Conservation (phyloP, 1,140 invertebrate species). For the Drosophila funebris region DNA sequence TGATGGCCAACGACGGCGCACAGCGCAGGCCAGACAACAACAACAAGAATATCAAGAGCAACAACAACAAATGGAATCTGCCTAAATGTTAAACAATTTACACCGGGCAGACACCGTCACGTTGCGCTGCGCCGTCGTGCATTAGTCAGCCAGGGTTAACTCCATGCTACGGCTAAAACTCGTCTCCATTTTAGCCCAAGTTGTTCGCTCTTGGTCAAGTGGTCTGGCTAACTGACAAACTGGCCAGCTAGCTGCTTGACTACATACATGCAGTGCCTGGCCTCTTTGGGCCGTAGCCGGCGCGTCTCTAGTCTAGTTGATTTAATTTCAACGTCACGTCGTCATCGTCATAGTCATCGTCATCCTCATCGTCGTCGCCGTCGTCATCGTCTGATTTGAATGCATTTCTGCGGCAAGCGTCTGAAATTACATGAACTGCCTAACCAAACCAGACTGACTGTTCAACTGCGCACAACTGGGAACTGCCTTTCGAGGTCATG, state of each 20-base stretch:
- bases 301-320: slow-evolving; percentile 75
- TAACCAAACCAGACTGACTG: slow-evolving; percentile 12
- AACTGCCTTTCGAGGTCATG: slow-evolving; percentile 71
- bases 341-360: slow-evolving; percentile 30
- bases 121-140: slow-evolving; percentile 26
- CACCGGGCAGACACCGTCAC: slow-evolving; percentile 38
- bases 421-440: slow-evolving; percentile 54
- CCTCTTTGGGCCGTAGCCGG: slow-evolving; percentile 29
- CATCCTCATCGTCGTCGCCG: background rate
- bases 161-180: slow-evolving; percentile 29
- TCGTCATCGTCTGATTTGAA: slow-evolving; percentile 66
- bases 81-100: slow-evolving; percentile 80
- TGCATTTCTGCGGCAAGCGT: slow-evolving; percentile 50
- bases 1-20: slow-evolving; percentile 51
- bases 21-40: background rate
- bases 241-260: slow-evolving; percentile 22
- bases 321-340: slow-evolving; percentile 82
- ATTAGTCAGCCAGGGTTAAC: slow-evolving; percentile 66
- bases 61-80: slow-evolving; percentile 67
- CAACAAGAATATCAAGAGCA: slow-evolving; percentile 16
- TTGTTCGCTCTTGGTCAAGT: slow-evolving; percentile 56
- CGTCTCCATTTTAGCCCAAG: slow-evolving; percentile 27
- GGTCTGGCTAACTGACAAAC: slow-evolving; percentile 28
- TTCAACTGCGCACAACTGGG: slow-evolving; percentile 30
- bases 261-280: too few species aligned